Evolutionary conservation across 2,797 vertebrate genomes (phyloP), one percentile per base, ranked within the genome.

Genomic region (Cuculus canorus): DNA sequence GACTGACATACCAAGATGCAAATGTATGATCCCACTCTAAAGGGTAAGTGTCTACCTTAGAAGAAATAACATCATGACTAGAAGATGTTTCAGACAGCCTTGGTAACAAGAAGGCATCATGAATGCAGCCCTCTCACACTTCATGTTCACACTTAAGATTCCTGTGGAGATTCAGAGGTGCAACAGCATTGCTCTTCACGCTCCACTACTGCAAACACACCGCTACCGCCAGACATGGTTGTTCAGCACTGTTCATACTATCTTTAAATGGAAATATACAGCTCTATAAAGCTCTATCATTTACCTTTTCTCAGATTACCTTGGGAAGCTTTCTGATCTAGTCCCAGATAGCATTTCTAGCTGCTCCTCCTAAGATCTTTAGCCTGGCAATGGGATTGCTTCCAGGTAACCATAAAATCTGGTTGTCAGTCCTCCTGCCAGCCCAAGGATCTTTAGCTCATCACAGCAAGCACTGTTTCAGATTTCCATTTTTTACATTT

Each of bases 141-240:
- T 23, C 43, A 88, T 11, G 71, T 16, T 52, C 21, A 4, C 54
- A 23, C 3, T 35, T 43, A n/a, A 61, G 35, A 48, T 9, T 82
- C 21, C 19, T 76, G 47, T 63, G 43, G 22, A 22, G 12, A 76
- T 86, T 39, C 14, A 11, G 70, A 66, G 30, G 21, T 59, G 18
- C 28, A 77, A 22, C 11, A 70, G 15, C 8, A 8, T 37, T 93
- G 45, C 17, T 91, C 13, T 17, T 73, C 9, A 18, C 30, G 30
- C 33, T 81, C 73, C 16, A 5, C 28, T 47, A 17, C 23, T 33
- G 53, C 57, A 91, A 78, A 64, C 32, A 45, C 5, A 10, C 23
- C 0, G 1, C 27, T 79, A 28, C 10, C 0, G 9, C 19, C 41
- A 76, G n/a, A 57, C 9, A 3, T 22, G 32, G 13, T 66, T 1